These are phyloP conservation scores for Cheirogaleus major DNA, from an alignment of 2,797 vertebrate species.

Conservation along the genomic window DNA sequence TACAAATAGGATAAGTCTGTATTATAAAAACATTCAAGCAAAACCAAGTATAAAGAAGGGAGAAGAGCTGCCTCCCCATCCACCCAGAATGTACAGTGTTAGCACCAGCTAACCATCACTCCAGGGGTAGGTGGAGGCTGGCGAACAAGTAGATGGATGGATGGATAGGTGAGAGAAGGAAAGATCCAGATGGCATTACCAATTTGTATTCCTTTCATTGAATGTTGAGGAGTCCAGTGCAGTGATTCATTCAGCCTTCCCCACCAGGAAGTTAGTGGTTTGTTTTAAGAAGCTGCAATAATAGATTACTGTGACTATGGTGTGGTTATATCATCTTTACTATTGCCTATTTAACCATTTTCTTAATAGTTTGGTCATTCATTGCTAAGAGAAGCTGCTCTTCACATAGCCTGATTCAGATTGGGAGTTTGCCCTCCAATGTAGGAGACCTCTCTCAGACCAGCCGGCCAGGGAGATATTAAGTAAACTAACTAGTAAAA, in stretches of 20 bases:
- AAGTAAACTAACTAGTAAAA: constrained; percentile 48
- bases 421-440: not conserved
- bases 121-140: not conserved
- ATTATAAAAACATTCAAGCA: constrained; percentile 9
- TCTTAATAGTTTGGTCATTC: not conserved
- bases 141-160: not conserved
- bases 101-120: not conserved
- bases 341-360: not conserved
- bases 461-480: constrained; percentile 8
- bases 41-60: not conserved
- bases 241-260: not conserved
- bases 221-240: not conserved
- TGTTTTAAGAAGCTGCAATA: constrained; percentile 15
- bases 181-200: not conserved
- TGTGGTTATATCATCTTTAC: not conserved
- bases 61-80: not conserved
- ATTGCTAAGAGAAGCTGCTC: not conserved
- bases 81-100: not conserved
- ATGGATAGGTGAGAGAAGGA: not conserved
- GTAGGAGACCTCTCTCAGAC: not conserved
- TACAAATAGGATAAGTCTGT: not conserved
- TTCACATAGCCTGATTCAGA: not conserved
- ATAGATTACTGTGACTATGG: not conserved
- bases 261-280: not conserved
- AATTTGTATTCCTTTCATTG: not conserved